Base-by-base conservation (phyloP, 2,113 vertebrate species). In the Tupaia chinensis region DNA sequence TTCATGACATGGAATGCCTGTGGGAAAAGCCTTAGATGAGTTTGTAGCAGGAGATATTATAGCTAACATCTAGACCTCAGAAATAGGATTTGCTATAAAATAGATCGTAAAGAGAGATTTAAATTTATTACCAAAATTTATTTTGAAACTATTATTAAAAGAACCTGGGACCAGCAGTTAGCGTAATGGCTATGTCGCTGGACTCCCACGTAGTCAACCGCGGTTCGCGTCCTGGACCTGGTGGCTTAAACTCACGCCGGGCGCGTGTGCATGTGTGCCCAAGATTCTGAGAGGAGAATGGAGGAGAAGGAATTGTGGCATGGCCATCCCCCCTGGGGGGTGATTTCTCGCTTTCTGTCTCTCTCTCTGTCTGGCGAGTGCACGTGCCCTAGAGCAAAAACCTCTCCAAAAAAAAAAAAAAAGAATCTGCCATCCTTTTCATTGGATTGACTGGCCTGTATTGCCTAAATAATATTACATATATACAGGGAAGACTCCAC, bases 1-100 rank as follows among this genome's bases (percentile, higher is more conserved):
- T 23, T 3, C 89, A 96, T 96, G 95, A 96, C 96, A 96, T 72
- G 84, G 93, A 96, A 89, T 69, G 86, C 95, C 94, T 86, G 5
- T 5, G 96, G 97, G 98, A 95, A 98, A 97, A 91, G 91, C 95
- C 87, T 97, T 91, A 95, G 95, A 96, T 97, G 95, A 90, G 95
- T 98, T 97, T 95, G 74, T 97, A 98, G 94, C 58, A 95, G 90
- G 87, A 78, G 91, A 63, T 96, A n/a, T 92, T 95, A 92, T 87
- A 93, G 96, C 97, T 97, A 96, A 95, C 89, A 78, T 77, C 80
- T 89, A 96, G 96, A 96, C 70, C 95, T 83, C 83, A 96, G 90
- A 97, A 92, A 95, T 66, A 96, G 95, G 88, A 74, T 80, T 97
- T 82, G 98, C 84, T 94, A 65, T 95, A 96, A 80, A 78, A 78